phyloP scores from a whole-genome alignment of 2,797 vertebrate species.

The Synanceia verrucosa region DNA sequence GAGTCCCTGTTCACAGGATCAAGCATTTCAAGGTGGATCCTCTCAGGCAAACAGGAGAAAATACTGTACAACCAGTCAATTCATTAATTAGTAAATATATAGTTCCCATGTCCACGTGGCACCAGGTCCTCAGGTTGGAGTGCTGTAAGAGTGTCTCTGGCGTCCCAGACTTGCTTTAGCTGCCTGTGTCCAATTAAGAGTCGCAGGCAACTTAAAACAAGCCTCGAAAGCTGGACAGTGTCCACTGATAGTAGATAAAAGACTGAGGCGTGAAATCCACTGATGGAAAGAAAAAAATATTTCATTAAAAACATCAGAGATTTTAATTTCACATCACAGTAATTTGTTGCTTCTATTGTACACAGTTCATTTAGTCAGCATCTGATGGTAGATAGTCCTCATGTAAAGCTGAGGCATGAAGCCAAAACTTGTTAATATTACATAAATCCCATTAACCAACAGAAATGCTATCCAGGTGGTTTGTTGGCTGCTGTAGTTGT shows the following conservation, averaged over 20 bases:
- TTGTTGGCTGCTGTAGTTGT: too few species aligned
- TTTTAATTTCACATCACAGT: background rate
- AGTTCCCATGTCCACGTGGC: background rate
- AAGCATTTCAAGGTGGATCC: background rate
- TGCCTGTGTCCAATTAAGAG: conserved; percentile 89
- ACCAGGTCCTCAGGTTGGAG: background rate
- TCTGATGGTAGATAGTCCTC: background rate
- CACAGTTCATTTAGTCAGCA: background rate
- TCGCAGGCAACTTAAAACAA: conserved; percentile 98
- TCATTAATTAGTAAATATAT: background rate
- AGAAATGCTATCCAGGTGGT: background rate
- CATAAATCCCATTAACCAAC: background rate
- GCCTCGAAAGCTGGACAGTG: conserved; percentile 80
- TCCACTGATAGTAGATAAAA: background rate
- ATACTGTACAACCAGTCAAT: too few species aligned
- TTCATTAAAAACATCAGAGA: background rate
- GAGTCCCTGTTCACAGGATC: background rate
- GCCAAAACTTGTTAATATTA: background rate
- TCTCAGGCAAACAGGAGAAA: background rate
- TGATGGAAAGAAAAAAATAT: background rate
- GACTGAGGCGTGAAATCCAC: background rate
- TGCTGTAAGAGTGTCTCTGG: conserved; percentile 52
- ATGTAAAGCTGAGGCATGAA: background rate
- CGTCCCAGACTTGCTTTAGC: conserved; percentile 97
- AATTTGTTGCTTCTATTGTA: background rate